Base-by-base conservation (phyloP, 2,888 invertebrate genomes). In the Phengaris alcon region DNA sequence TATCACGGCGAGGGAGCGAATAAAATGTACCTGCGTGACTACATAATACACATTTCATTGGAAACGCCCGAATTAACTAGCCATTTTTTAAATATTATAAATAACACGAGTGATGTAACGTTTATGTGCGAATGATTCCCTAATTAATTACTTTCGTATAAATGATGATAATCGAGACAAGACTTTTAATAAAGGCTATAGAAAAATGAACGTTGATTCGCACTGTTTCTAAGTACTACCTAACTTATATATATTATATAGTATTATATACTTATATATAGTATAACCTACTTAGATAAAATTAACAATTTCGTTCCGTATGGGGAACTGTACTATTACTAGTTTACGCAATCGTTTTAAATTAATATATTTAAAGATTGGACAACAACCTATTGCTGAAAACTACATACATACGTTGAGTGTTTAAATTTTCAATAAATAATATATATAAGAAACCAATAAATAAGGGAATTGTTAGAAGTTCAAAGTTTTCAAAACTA, bases 1-100 rank as follows among this genome's bases (percentile, higher is more conserved):
- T 72, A 72, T 72, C 72, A 72, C 72, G 51, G 51, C 72, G 52
- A 6, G 72, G 52, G 54, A 10, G 22, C 72, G 52, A 72, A 15
- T 72, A 54, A 72, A 72, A 35, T 54, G 72, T 72, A 54, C 72
- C 72, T 72, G 72, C 72, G 72, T 72, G 72, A 72, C 72, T 72
- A 12, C 22, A 22, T 35, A 8, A 70, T 51, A 52, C 35, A 54
- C 35, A 12, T 35, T 35, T 72, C n/a, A 48, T 9, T 52, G 72
- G 72, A 4, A 22, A 72, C 10, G 10, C 35, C 54, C 12, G 22
- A 52, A 72, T 52, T 52, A 52, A 52, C 15, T 3, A 35, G 48
- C 48, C n/a, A 48, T 69, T 69, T 69, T 69, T 15, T 69, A 0
- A 22, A 48, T 7, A 52, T 35, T 1, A 35, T 35, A 35, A 35